Evolutionary conservation across 1,140 invertebrate species (phyloP), one percentile per base, ranked within the genome.

Genomic region (Drosophila virilis): DNA sequence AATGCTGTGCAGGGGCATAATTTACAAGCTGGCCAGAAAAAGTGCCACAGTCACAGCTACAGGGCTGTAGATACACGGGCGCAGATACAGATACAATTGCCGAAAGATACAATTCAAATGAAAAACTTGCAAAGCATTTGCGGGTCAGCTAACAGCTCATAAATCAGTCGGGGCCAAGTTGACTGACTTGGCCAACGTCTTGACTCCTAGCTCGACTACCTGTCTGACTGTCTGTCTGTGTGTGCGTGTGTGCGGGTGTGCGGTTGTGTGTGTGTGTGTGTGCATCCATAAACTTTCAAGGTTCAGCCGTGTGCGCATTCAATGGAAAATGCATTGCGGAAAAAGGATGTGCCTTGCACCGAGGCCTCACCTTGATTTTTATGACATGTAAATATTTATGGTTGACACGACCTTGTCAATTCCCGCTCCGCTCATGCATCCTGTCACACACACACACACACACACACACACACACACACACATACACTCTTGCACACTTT

Each of bases 361-460:
- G 12, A 8, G 71, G 15, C 48, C 67, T 89, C 77, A 89, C 84
- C 84, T 88, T 88, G 84, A 80, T 84, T 76, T 88, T 88, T 88
- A 88, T 77, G 80, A 45, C 84, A 89, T 88, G 84, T 89, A 89
- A 88, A 89, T 88, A 89, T 88, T 88, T 88, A 88, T 88, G 80
- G 80, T 84, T 84, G 84, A 74, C 83, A 80, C 75, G 83, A 89
- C 84, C 84, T 88, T 89, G 84, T 64, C 78, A 71, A 60, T 48
- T 52, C 40, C 33, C 59, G 45, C 32, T 57, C 62, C 32, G 15
- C 55, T 17, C n/a, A 35, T 32, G 45, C 37, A 58, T 74, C 72
- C 73, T 71, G 71, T 61, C 51, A 64, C 43, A 33, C 50, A 72
- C 57, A 46, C 57, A 35, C 42, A 59, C 42, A 17, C 57, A 12